A percentile compares a stretch with the other conserved stretches of the same genome.
phyloP scores from a whole-genome alignment of 2,888 invertebrate genomes.

The Colostygia pectinataria region DNA sequence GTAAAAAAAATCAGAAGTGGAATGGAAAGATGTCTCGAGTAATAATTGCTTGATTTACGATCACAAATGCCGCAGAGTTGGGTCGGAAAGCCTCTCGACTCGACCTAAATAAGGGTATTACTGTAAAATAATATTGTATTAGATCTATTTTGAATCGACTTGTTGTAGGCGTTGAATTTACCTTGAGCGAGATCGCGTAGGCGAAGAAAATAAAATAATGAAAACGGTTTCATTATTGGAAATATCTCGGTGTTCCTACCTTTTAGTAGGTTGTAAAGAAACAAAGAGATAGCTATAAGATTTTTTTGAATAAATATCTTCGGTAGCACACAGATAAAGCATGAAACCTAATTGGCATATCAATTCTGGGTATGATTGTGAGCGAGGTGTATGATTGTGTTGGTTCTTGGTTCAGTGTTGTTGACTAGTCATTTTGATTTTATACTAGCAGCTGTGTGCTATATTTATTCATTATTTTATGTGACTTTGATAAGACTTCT shows the following conservation, averaged over 20 bases:
- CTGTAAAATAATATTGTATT: not conserved
- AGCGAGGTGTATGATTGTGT: no score
- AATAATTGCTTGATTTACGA: slow-evolving; percentile 52
- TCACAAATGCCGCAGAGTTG: slow-evolving; percentile 44
- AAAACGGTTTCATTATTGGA: not conserved
- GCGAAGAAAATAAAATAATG: slow-evolving; percentile 4
- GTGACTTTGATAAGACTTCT: no score
- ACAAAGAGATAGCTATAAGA: no score
- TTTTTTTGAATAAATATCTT: no score
- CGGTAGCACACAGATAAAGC: no score
- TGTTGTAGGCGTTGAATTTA: slow-evolving; percentile 9
- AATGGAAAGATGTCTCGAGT: slow-evolving; percentile 32
- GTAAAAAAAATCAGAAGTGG: slow-evolving; percentile 24
- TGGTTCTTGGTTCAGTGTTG: no score
- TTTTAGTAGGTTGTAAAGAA: not conserved
- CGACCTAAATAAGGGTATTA: slow-evolving; percentile 27
- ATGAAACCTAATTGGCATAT: no score
- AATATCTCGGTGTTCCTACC: not conserved
- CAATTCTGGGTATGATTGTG: no score
- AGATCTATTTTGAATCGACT: slow-evolving; percentile 11
- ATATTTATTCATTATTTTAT: no score
- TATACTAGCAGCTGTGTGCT: no score
- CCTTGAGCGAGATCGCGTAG: slow-evolving; percentile 9
- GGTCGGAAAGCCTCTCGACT: slow-evolving; percentile 46
- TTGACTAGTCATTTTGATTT: no score